Percentiles rank a stretch among this genome's conserved stretches.
Conservation (phyloP, 2,797 vertebrate genomes). For the Tauraco hartlaubi region DNA sequence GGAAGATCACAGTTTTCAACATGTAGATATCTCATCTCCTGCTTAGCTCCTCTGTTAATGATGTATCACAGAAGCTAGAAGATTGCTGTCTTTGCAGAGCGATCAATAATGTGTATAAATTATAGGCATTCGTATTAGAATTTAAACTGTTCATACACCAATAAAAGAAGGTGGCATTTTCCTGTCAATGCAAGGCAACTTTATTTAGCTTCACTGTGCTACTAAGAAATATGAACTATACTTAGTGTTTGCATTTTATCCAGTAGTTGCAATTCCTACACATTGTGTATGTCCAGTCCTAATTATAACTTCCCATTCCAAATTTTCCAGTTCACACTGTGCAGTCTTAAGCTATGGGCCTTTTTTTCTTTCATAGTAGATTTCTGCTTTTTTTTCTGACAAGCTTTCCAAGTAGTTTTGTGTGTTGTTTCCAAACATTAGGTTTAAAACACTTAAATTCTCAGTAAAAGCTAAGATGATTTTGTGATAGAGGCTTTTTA, state of each 20-base stretch:
- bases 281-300: rapidly evolving
- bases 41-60: background rate
- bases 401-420: background rate
- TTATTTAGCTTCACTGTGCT: background rate
- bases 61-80: background rate
- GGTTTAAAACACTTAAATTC: background rate
- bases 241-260: background rate
- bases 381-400: background rate
- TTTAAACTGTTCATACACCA: background rate
- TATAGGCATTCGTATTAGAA: background rate
- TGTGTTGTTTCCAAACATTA: background rate
- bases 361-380: background rate
- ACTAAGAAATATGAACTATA: background rate
- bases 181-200: background rate
- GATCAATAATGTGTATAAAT: background rate
- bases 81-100: background rate
- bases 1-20: background rate
- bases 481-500: background rate
- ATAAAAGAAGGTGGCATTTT: background rate
- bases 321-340: background rate
- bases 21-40: background rate
- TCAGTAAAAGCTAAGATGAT: background rate
- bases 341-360: background rate
- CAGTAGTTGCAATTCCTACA: background rate
- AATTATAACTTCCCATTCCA: background rate